A percentile compares a stretch with the other conserved stretches of the same genome.
phyloP scores from a whole-genome alignment of 2,113 vertebrate genomes.

The Hiodon tergisus region DNA sequence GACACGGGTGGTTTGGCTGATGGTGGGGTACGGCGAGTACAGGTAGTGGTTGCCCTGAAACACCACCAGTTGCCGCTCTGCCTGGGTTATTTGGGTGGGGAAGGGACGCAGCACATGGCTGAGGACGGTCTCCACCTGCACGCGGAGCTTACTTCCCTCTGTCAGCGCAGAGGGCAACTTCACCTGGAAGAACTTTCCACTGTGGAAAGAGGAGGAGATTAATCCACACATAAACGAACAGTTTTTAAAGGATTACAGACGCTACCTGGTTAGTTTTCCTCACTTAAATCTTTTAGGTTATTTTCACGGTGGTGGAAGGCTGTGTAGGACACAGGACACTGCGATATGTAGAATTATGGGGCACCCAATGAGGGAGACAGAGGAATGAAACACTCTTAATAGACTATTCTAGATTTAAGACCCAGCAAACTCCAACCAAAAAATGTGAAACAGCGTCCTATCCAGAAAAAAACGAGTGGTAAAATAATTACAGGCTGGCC shows the following conservation, averaged over 20 bases:
- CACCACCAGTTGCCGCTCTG: constrained; percentile 91
- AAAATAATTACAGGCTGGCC: too few relatives aligned
- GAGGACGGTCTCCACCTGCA: constrained; percentile 80
- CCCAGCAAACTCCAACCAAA: too few relatives aligned
- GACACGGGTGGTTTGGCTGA: constrained; percentile 80
- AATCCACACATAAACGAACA: not conserved
- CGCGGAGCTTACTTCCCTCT: constrained; percentile 72
- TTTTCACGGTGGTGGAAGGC: not conserved
- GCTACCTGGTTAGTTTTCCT: not conserved
- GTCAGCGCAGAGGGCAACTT: constrained; percentile 73
- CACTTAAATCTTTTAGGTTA: not conserved
- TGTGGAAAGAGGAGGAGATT: constrained; percentile 41
- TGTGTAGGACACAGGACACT: not conserved
- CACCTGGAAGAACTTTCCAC: constrained; percentile 83
- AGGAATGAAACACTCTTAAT: too few relatives aligned
- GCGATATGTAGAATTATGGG: too few relatives aligned
- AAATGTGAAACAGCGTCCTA: too few relatives aligned
- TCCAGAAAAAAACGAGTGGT: too few relatives aligned
- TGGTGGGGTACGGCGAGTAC: constrained; percentile 84
- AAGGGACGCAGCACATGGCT: constrained; percentile 88
- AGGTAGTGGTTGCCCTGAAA: constrained; percentile 97
- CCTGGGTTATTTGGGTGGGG: constrained; percentile 88
- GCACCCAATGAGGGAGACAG: too few relatives aligned
- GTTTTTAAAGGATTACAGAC: not conserved
- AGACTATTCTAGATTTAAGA: too few relatives aligned